Evolutionary conservation across 2,113 vertebrate species (phyloP).

Genomic region (Chitala chitala): DNA sequence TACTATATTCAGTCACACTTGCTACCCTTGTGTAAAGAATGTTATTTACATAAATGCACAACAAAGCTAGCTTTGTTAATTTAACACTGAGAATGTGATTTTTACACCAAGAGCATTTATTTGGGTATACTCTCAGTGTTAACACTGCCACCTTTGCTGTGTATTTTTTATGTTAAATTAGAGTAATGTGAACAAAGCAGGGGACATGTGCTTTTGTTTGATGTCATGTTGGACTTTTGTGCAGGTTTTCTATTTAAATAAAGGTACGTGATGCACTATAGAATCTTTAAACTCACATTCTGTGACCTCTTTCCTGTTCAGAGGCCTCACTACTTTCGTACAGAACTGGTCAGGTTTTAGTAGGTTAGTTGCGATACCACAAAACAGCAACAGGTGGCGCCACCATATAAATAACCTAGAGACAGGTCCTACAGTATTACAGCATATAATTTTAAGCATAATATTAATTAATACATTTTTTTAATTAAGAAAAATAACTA

Average conservation of each 20-base stretch:
- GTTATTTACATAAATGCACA: too few relatives aligned
- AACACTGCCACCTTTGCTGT: too few relatives aligned
- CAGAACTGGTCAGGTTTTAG: not conserved
- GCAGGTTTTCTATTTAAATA: not conserved
- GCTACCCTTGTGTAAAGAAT: too few relatives aligned
- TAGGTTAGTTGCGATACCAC: not conserved
- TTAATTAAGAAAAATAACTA: not conserved
- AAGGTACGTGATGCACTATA: not conserved
- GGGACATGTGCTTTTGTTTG: too few relatives aligned
- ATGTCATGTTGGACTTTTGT: not conserved
- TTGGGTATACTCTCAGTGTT: too few relatives aligned
- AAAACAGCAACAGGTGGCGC: not conserved
- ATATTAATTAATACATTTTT: not conserved
- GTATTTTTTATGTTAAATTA: too few relatives aligned
- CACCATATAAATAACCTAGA: not conserved
- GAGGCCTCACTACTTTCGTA: not conserved
- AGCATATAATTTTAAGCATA: too few relatives aligned
- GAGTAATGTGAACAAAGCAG: too few relatives aligned
- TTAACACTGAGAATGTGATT: too few relatives aligned
- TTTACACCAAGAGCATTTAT: too few relatives aligned
- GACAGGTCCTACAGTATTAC: not conserved
- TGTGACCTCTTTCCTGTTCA: not conserved
- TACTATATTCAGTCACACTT: too few relatives aligned
- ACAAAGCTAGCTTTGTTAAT: too few relatives aligned
- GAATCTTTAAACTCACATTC: not conserved